phyloP scores from a whole-genome alignment of 1,140 invertebrate genomes.

The Chionoecetes opilio region DNA sequence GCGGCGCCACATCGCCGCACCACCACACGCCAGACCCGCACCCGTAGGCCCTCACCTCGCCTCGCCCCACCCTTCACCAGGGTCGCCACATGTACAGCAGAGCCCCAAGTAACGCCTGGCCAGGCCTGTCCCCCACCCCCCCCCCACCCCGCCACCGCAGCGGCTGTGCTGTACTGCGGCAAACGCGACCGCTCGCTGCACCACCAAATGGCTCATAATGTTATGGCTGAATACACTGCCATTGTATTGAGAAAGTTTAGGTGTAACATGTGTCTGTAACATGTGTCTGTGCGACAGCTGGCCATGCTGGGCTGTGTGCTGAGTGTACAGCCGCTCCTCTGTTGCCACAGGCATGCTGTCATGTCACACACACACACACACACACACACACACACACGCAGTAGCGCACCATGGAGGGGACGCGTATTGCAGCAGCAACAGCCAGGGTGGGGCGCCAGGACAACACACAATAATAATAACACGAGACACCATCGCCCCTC shows the following conservation, averaged over 20 bases:
- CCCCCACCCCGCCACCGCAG: not conserved
- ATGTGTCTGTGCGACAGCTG: no score
- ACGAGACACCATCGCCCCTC: no score
- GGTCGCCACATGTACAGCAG: no score
- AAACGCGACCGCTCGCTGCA: not conserved
- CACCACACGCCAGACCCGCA: not conserved
- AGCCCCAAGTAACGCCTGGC: not conserved
- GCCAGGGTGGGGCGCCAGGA: no score
- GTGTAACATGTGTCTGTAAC: no score
- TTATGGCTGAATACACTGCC: not conserved
- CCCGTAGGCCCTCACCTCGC: not conserved
- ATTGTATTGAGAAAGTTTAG: not conserved
- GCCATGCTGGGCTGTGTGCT: no score
- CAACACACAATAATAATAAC: no score
- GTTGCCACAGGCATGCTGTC: no score
- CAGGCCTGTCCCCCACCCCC: not conserved
- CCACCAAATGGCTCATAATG: not conserved
- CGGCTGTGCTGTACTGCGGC: slow-evolving; percentile 12
- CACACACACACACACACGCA: slow-evolving; percentile 15
- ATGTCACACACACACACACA: not conserved
- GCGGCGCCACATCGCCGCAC: not conserved
- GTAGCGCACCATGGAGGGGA: no score
- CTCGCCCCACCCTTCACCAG: not conserved
- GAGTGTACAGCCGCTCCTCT: no score
- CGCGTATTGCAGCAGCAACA: no score